phyloP scores from a whole-genome alignment of 2,888 invertebrate genomes.

The Macrosoma leucophasiata region DNA sequence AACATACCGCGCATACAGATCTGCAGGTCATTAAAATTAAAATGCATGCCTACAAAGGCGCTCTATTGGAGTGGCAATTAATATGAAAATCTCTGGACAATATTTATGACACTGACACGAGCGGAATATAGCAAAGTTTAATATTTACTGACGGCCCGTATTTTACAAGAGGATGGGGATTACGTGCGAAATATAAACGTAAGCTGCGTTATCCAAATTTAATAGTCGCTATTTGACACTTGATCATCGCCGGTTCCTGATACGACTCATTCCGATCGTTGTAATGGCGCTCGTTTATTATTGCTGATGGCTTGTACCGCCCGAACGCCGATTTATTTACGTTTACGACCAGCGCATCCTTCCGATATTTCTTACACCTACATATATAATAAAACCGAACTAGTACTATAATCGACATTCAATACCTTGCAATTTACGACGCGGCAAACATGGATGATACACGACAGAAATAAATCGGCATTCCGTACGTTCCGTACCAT shows the following conservation, averaged over 20 bases:
- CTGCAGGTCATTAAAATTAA: slow-evolving; percentile 44
- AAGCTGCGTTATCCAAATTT: slow-evolving; percentile 54
- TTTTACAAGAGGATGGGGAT: slow-evolving; percentile 59
- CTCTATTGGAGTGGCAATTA: slow-evolving; percentile 54
- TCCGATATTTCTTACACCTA: no score
- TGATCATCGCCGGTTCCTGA: slow-evolving; percentile 47
- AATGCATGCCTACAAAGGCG: slow-evolving; percentile 48
- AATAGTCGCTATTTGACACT: slow-evolving; percentile 57
- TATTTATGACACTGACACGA: slow-evolving; percentile 59
- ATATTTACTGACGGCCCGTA: slow-evolving; percentile 65
- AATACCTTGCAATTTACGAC: no score
- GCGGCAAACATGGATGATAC: no score
- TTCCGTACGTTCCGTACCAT: slow-evolving; percentile 44
- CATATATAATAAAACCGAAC: no score
- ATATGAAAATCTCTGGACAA: slow-evolving; percentile 60
- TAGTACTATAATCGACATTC: no score
- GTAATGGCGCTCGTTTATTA: slow-evolving; percentile 45
- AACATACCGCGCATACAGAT: no score
- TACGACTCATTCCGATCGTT: slow-evolving; percentile 42
- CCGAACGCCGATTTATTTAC: slow-evolving; percentile 17
- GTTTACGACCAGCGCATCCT: no score
- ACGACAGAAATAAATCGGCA: slow-evolving; percentile 34
- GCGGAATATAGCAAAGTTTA: slow-evolving; percentile 58
- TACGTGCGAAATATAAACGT: slow-evolving; percentile 52
- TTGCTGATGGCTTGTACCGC: slow-evolving; percentile 33